Evolutionary conservation across 30 jellyfish, hydroid and myxozoan genomes (phyloP), one percentile per base, ranked within the genome.

Genomic region (Aurelia aurita complex sp. Pacific): DNA sequence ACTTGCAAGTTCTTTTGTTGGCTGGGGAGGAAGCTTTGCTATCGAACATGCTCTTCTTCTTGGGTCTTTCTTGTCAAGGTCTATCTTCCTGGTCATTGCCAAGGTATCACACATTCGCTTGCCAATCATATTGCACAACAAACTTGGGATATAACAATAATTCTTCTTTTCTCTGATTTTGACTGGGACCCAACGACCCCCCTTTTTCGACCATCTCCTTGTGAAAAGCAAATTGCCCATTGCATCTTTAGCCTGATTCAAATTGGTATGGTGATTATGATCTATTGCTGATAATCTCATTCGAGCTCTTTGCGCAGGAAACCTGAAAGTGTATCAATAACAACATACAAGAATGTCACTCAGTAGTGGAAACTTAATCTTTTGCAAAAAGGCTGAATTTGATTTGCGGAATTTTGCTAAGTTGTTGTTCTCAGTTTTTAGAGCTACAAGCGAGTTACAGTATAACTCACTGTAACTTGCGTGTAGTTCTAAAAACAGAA

Each of bases 11-110:
- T 63, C 72, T 63, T 63, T 63, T 63, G 72, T 63, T 63, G 72
- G 72, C 72, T 63, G 33, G 33, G 72, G 72, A n/a, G 72, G 72
- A n/a, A 63, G 34, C 14, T 9, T 63, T n/a, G 72, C 72, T 7
- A 63, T 13, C 1, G 72, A n/a, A n/a, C 36, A 7, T 63, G 72
- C 72, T 63, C 14, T 63, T 7, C 33, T n/a, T 46, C 57, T 46
- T 46, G 57, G 57, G 11, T 46, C 57, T 14, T 9, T 46, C 14
- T 46, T 14, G 11, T n/a, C 72, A 32, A n/a, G 72, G 72, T 19
- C 36, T 32, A 32, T 13, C 9, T 63, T 63, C 2, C 36, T 32
- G 34, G 72, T 32, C 36, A n/a, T 32, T 63, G 72, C 33, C 34
- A 19, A 19, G 15, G 33, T 63, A 32, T 63, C 72, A n/a, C 72